Base-by-base conservation (phyloP, 1,140 invertebrate genomes). In the Dinothrombium tinctorium region DNA sequence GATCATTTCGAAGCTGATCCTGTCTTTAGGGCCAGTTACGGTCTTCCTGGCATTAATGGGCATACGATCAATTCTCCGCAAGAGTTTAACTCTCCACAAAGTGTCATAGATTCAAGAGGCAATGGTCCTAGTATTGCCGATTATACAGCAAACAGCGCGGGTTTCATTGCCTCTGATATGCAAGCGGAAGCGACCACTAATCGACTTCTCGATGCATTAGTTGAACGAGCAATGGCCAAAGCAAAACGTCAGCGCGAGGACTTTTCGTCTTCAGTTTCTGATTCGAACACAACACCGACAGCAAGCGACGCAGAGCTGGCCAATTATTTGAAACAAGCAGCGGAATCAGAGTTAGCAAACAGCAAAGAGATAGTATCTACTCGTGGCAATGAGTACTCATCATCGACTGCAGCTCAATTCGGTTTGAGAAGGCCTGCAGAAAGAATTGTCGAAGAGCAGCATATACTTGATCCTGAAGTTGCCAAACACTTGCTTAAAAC, bases 391-490 rank as follows among this genome's bases (percentile, higher is more conserved):
- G 12, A 7, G 12, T 9, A 22, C 11, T 19, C 23, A 11, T 21
- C 33, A 19, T n/a, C 9, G 9, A 22, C 33, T 12, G 12, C 17
- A 2, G n/a, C 12, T 8, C 6, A 22, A 2, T 14, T 8, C 23
- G 29, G 29, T 14, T 22, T 19, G 5, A 19, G 33, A 8, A 36
- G 23, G 33, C 33, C 33, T 3, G 33, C 33, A 3, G 33, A 36
- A 21, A 19, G 33, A 36, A 22, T 36, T 6, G 33, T 36, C 6
- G 33, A 36, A 36, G 33, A 36, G 7, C 33, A 36, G 23, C 33
- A 36, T 22, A 36, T 36, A 21, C 23, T 36, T 12, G 33, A 36
- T 21, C 33, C 33, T 21, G 33, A 19, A 2, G 33, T 36, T 9
- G 17, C 33, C 1, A 36, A 36, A n/a, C 33, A 36, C 23, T n/a